Evolutionary conservation across 2,888 invertebrate genomes (phyloP).

Genomic region (Xanthorhoe designata): DNA sequence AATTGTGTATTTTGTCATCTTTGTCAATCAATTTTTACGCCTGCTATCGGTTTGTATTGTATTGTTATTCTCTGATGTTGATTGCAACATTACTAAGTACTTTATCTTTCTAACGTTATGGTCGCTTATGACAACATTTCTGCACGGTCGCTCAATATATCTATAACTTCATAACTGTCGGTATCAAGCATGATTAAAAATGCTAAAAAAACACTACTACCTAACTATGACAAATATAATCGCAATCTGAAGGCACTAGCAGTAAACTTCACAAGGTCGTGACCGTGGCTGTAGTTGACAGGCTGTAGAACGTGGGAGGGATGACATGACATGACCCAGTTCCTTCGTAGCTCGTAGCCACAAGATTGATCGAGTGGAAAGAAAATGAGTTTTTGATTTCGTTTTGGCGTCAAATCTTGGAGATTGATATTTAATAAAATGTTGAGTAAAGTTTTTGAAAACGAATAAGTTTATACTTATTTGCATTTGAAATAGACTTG

Average conservation of each 20-base stretch:
- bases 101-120: too few relatives aligned
- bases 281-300: constrained; percentile 34
- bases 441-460: not conserved
- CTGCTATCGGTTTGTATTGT: too few relatives aligned
- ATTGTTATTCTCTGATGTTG: too few relatives aligned
- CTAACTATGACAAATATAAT: not conserved
- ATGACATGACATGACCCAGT: constrained; percentile 32
- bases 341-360: constrained; percentile 13
- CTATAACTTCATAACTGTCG: too few relatives aligned
- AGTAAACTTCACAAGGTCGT: constrained; percentile 22
- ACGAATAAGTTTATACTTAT: not conserved
- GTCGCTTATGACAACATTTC: too few relatives aligned
- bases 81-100: too few relatives aligned
- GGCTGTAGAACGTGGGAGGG: constrained; percentile 31
- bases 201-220: not conserved
- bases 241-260: constrained; percentile 2
- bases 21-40: too few relatives aligned
- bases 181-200: not conserved
- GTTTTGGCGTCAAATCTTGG: not conserved
- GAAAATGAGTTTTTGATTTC: constrained; percentile 21
- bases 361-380: constrained; percentile 26
- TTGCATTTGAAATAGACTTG: not conserved
- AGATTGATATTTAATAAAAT: not conserved
- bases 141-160: too few relatives aligned
- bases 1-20: too few relatives aligned